Percentiles rank a stretch among this genome's conserved stretches.
Conservation (phyloP, 2,797 vertebrate genomes). For the Melanotaenia trifasciata region DNA sequence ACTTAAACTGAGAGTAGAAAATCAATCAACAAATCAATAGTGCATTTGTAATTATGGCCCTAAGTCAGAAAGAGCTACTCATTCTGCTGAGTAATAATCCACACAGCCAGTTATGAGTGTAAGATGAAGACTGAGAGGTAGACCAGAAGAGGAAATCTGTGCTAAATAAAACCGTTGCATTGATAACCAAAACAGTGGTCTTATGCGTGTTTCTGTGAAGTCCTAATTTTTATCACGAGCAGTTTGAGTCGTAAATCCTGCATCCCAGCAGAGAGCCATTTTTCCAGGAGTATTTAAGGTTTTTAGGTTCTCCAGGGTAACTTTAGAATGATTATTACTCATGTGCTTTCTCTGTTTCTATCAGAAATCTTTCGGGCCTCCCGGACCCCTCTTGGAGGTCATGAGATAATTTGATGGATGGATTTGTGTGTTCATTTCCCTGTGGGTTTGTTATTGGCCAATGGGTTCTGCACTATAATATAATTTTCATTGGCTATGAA, state of each 20-base stretch:
- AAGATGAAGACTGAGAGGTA: background rate
- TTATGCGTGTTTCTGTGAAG: background rate
- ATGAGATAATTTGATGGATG: slow-evolving; percentile 19
- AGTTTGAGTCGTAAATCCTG: background rate
- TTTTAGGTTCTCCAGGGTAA: slow-evolving; percentile 10
- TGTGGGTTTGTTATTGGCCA: slow-evolving; percentile 18
- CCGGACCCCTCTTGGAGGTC: slow-evolving; percentile 25
- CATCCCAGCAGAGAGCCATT: background rate
- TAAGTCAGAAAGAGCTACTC: slow-evolving; percentile 24
- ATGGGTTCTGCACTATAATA: background rate
- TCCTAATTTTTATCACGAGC: slow-evolving; percentile 3
- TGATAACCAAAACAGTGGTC: slow-evolving; percentile 3
- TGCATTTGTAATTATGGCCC: slow-evolving; percentile 48
- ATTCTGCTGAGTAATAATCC: slow-evolving; percentile 27
- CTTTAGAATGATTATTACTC: slow-evolving; percentile 6
- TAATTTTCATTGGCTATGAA: slow-evolving; percentile 21
- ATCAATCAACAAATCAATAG: slow-evolving; percentile 63
- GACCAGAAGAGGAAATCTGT: slow-evolving; percentile 1
- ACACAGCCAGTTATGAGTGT: slow-evolving; percentile 32
- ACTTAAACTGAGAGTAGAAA: slow-evolving; percentile 27
- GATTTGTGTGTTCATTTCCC: slow-evolving; percentile 12
- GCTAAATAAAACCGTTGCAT: slow-evolving; percentile 6
- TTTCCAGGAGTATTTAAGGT: background rate
- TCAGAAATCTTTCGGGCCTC: slow-evolving; percentile 7
- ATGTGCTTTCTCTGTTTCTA: slow-evolving; percentile 26